Conservation (phyloP, 2,113 vertebrate genomes). For the Oreocharis arfaki region DNA sequence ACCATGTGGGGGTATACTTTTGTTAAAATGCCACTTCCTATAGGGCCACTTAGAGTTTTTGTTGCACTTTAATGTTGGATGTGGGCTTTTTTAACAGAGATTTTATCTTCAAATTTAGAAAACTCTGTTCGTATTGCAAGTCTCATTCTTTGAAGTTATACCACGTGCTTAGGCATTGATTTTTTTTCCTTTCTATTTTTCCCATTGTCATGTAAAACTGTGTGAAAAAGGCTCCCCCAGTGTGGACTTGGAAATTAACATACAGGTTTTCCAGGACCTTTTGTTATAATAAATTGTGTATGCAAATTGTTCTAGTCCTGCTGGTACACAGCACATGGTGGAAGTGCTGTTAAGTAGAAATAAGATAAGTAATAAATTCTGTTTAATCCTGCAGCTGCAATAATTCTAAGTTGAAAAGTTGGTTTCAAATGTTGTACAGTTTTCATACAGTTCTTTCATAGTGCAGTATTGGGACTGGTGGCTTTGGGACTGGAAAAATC, state of each 20-base stretch:
- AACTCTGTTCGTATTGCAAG: neutral
- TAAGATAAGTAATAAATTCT: neutral
- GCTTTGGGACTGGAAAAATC: neutral
- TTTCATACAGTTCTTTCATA: neutral
- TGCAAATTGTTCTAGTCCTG: neutral
- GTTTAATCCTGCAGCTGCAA: neutral
- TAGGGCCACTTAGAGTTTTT: accelerated
- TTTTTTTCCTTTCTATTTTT: neutral
- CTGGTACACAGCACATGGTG: neutral
- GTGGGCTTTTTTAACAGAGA: neutral
- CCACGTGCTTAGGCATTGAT: neutral
- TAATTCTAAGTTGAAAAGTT: neutral
- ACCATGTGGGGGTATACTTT: too few species aligned
- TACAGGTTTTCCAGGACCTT: neutral
- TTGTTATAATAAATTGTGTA: neutral
- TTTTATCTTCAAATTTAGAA: neutral
- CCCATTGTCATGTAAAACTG: neutral
- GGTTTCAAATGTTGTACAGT: neutral
- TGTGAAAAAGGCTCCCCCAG: neutral
- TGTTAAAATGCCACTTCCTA: neutral
- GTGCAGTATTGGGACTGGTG: neutral
- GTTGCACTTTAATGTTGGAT: neutral
- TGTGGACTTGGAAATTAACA: neutral
- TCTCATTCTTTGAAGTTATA: neutral
- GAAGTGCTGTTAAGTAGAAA: neutral